phyloP scores from a whole-genome alignment of 2,113 vertebrate genomes.

The Eubucco bourcierii region DNA sequence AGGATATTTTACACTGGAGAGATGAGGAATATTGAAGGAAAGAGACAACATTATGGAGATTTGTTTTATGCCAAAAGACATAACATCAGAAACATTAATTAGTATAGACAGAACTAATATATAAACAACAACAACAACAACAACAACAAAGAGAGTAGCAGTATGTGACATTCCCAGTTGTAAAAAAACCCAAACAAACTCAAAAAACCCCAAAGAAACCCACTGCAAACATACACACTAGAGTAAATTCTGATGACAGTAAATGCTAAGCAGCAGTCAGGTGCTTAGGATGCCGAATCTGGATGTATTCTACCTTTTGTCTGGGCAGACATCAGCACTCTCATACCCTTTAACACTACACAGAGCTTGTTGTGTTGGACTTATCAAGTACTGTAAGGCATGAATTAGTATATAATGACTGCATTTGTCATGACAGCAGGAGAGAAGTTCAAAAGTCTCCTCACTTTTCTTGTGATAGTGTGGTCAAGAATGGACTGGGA shows the following conservation, averaged over 20 bases:
- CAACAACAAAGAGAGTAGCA: slow-evolving; percentile 13
- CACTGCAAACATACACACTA: slow-evolving; percentile 23
- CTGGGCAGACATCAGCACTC: not conserved
- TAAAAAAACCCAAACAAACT: not conserved
- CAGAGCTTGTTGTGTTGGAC: not conserved
- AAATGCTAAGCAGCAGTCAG: not conserved
- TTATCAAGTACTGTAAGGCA: rapidly evolving
- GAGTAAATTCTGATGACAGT: not conserved
- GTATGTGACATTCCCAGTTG: not conserved
- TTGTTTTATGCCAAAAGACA: slow-evolving; percentile 26
- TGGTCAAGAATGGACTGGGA: not conserved
- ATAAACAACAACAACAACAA: slow-evolving; percentile 24
- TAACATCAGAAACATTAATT: slow-evolving; percentile 31
- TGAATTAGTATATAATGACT: not conserved
- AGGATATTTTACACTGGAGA: slow-evolving; percentile 13
- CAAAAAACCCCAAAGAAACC: not conserved
- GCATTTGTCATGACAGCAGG: not conserved
- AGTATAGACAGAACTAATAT: slow-evolving; percentile 43
- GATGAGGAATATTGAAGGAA: slow-evolving; percentile 11
- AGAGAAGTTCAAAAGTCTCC: not conserved
- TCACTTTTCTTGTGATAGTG: not conserved
- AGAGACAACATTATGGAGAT: not conserved
- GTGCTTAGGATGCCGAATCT: not conserved
- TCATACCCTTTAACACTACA: not conserved
- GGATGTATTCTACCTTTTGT: not conserved